phyloP scores from a whole-genome alignment of 2,113 vertebrate species.

The Leucosticte australis region DNA sequence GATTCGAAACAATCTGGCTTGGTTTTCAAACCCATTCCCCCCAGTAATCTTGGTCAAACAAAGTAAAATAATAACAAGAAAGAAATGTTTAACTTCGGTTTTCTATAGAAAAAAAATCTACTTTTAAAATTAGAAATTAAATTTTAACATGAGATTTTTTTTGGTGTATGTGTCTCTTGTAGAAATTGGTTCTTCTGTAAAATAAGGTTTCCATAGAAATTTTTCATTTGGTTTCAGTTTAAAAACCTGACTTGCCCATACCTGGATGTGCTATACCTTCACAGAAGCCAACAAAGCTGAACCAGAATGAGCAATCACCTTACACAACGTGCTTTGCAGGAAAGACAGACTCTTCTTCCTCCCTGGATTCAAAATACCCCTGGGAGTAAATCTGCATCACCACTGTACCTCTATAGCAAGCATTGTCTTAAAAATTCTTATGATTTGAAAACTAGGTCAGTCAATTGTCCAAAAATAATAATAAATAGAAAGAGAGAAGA shows the following conservation, averaged over 20 bases:
- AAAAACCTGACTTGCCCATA: not conserved
- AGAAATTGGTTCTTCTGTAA: not conserved
- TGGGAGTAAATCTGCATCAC: not conserved
- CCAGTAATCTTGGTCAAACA: not conserved
- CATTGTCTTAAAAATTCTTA: not conserved
- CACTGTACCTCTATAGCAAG: not conserved
- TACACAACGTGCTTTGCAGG: not conserved
- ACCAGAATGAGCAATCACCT: not conserved
- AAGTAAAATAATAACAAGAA: not conserved
- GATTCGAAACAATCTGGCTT: constrained; percentile 55
- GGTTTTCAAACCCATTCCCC: not conserved
- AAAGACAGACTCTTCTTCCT: not conserved
- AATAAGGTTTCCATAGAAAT: not conserved
- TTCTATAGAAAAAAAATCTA: not conserved
- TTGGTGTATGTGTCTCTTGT: not conserved
- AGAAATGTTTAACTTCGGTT: not conserved
- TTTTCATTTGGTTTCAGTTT: not conserved
- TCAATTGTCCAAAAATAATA: constrained; percentile 12
- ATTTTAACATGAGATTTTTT: not conserved
- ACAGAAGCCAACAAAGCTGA: not conserved
- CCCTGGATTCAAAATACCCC: not conserved
- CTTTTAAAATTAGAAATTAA: not conserved
- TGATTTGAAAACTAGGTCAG: constrained; percentile 16
- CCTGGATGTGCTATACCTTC: not conserved
- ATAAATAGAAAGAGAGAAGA: not conserved